Evolutionary conservation across 2,888 invertebrate genomes (phyloP), one percentile per base, ranked within the genome.

Genomic region (Panzeria rudis): DNA sequence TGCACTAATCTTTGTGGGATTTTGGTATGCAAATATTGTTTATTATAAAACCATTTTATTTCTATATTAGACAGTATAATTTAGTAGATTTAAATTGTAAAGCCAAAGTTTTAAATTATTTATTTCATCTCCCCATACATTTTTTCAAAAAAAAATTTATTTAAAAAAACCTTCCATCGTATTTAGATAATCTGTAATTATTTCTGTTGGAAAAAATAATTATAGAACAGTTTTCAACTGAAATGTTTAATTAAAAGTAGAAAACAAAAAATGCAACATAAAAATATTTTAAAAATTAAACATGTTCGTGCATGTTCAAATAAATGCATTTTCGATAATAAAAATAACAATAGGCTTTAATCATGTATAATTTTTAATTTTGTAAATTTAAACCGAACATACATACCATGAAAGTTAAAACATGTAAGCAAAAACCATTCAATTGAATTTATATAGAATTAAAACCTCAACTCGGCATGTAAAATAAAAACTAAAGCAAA

Each of bases 381-480:
- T 17, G 0, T 17, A 0, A 25, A 56, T 25, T 71, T 13, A 8
- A 71, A 4, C 5, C 11, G 7, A 56, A 11, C 3, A 35, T 15
- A 3, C 15, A 11, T 35, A 8, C 35, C 35, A 13, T 13, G 11
- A 47, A 3, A 11, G n/a, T 32, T 2, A 35, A 2, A 15, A 66
- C 32, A 50, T 38, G 4, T 25, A 38, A 11, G 8, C 35, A 71
- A 71, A 69, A 2, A 35, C 15, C 32, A 44, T 75, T 68, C 71
- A 64, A 80, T 76, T 76, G 61, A 84, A 76, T 25, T 20, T 15
- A 80, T 68, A 84, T 71, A 66, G 71, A 61, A 52, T 73, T 73
- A 61, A 71, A n/a, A 32, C 8, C 8, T 11, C 38, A 72, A 29
- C 54, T 44, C 54, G 50, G 56, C 5, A 66, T 17, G 47, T 66